Evolutionary conservation across 2,888 invertebrate species (phyloP), one percentile per base, ranked within the genome.

Genomic region (Cryptophagus acutangulus): DNA sequence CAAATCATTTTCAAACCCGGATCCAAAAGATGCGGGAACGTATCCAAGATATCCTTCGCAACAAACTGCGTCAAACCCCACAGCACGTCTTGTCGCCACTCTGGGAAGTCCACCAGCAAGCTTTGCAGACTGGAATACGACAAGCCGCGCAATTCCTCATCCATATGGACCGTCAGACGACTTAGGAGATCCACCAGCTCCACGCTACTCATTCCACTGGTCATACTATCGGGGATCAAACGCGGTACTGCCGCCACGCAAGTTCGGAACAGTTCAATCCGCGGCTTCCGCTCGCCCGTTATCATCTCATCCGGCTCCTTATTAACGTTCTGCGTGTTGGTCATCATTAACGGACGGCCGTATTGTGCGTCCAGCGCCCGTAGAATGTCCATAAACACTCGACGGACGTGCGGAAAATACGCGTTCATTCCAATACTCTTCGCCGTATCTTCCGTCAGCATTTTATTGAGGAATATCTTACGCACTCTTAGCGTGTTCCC

Each of bases 221-320:
- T 88, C 92, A 97, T 96, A 8, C 94, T 96, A 63, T 99, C 97
- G 0, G 97, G 99, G 55, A 99, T 91, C 15, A 99, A 73, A 46
- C 97, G 82, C 0, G 97, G 99, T 58, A 99, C 94, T 3, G 99
- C 96, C 5, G 99, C 97, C 10, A 99, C 91, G 63, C 99, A 99
- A 0, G 97, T 99, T 29, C 97, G 80, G 66, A 99, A 97, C 56
- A 99, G 72, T 71, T 99, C 99, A 53, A 99, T 92, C 63, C 96
- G 85, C 0, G 97, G 95, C 66, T 99, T 99, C 25, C 96, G 77
- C 66, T 99, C 99, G 3, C 95, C 96, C 0, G 90, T 89, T 18
- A 90, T 81, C 77, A 91, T 88, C 68, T 91, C 91, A 56, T 85
- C 85, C 5, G 91, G 90, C 62, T 91, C 91, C 69, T 96, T 96